Evolutionary conservation across 2,797 vertebrate species (phyloP), one percentile per base, ranked within the genome.

Genomic region (Botia kubotai): DNA sequence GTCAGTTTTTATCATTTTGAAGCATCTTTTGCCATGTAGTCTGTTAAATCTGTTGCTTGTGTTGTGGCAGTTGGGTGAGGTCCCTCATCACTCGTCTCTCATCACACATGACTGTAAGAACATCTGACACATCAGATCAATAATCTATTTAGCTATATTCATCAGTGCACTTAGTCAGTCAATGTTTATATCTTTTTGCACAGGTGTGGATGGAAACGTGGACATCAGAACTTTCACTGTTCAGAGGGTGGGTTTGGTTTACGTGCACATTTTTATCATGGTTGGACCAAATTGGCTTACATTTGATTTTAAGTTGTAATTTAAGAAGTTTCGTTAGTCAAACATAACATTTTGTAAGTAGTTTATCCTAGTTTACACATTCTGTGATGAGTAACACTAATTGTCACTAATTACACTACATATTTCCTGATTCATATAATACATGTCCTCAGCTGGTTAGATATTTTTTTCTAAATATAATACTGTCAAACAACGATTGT

Each of bases 141-240:
- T 71, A 21, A 39, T 43, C 39, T 36, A 19, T 74, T 83, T n/a
- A 48, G 39, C 16, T 55, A n/a, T 46, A 23, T 52, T 63, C 29
- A 82, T 76, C 73, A 50, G 26, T 60, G 7, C 57, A 23, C 65
- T 8, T 43, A 82, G 55, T 66, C 39, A 55, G 6, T 79, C 23
- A 50, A 60, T 62, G 2, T 14, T 6, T 65, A 55, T 17, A 13
- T 67, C 21, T n/a, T 23, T 69, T 55, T 71, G 48, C 55, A 33
- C 81, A 85, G 84, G 65, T 78, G 13, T 33, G 36, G 78, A 71
- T 11, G 62, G 69, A 12, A 63, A 69, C 0, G 26, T 75, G 23
- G 94, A 93, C 84, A 85, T 94, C 80, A 93, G 93, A 89, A 94
- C 93, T 76, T 91, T 95, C 55, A 93, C 95, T 88, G 92, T 95